Base-by-base conservation (phyloP, 2,888 invertebrate genomes). In the Epirrita christyi region DNA sequence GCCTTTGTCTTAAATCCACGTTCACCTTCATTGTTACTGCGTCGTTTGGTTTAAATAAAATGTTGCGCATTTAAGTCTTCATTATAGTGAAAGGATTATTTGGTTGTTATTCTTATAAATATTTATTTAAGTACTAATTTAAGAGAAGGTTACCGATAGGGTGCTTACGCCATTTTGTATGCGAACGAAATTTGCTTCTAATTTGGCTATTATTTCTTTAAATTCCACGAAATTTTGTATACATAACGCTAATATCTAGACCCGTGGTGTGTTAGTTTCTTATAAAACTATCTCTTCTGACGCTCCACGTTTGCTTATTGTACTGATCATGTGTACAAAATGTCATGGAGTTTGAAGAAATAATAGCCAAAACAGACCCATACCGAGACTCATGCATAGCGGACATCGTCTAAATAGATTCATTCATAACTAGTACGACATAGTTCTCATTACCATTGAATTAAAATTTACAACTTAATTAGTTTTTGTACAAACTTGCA, bases 1-100 rank as follows among this genome's bases (percentile, higher is more conserved):
- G 69, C 76, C 78, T 80, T 83, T 80, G 77, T 34, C 40, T 41
- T 45, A 13, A 43, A 36, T 46, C 45, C 41, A 42, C 69, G 69
- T 68, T 64, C 60, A 68, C 70, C 52, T 72, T 66, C 62, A 51
- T 62, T 57, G 58, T 50, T 67, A 68, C 54, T 76, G 71, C 79
- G 75, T 63, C 60, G 72, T 66, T 62, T 58, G 52, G 64, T 61
- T 63, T 59, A 67, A 74, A 71, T 71, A 69, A 66, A 66, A 61
- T 55, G 58, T 55, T 59, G 53, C 61, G 60, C 63, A 57, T 57
- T 43, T 46, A 55, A 53, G 44, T 58, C 53, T 54, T 55, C 51
- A 50, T 61, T 61, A 48, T 67, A 56, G 38, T 53, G 45, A 57
- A 50, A 55, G 49, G 55, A 43, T 1, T 32, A 9, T 7, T 9